phyloP scores from a whole-genome alignment of 1,140 invertebrate species.

The Trissolcus basalis region DNA sequence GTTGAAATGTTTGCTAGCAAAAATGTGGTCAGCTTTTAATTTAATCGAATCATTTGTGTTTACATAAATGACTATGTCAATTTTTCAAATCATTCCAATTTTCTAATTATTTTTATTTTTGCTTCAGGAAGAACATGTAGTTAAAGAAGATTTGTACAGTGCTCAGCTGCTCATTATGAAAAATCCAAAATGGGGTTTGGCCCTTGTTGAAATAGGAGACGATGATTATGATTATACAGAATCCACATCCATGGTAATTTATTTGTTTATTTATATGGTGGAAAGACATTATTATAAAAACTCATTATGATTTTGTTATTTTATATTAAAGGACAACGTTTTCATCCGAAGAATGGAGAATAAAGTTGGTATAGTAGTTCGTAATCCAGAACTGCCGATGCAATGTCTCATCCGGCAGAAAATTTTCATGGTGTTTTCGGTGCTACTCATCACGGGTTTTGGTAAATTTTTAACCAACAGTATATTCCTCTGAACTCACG shows the following conservation, averaged over 20 bases:
- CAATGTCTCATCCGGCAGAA: conserved; percentile 81
- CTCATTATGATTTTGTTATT: no score
- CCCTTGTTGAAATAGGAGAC: conserved; percentile 76
- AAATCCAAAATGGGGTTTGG: conserved; percentile 83
- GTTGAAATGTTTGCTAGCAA: no score
- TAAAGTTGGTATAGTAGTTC: conserved; percentile 77
- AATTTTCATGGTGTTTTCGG: conserved; percentile 79
- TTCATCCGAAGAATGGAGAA: conserved; percentile 74
- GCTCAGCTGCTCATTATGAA: conserved; percentile 81
- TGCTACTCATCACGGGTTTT: conserved; percentile 75
- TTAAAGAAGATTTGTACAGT: conserved; percentile 79
- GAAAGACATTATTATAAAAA: no score
- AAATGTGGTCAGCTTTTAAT: no score
- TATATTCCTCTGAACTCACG: conserved; percentile 13
- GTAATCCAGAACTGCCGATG: conserved; percentile 81
- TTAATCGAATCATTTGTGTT: no score
- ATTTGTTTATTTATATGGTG: no score
- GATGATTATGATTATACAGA: conserved; percentile 62
- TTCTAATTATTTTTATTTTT: conserved; percentile 29
- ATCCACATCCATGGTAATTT: conserved; percentile 53
- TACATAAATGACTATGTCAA: no score
- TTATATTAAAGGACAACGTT: conserved; percentile 75
- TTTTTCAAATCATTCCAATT: no score
- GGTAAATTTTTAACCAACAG: conserved; percentile 68
- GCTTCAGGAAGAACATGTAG: conserved; percentile 68